phyloP scores from a whole-genome alignment of 2,113 vertebrate species.

The Elgaria multicarinata region DNA sequence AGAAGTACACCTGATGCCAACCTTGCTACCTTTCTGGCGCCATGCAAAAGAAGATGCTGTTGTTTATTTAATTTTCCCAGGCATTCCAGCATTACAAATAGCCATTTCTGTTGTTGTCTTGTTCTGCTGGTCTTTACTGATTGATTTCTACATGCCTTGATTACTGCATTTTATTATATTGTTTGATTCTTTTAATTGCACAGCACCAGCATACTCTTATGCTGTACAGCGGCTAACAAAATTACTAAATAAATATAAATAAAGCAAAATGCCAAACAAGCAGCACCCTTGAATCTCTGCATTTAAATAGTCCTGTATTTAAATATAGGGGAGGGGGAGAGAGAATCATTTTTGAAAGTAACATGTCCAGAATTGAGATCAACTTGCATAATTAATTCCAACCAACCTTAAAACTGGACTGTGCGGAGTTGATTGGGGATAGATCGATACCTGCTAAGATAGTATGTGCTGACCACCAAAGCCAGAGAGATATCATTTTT shows the following conservation, averaged over 20 bases:
- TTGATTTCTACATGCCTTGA: neutral
- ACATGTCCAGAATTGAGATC: neutral
- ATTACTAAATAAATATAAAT: neutral
- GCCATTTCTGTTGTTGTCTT: no score
- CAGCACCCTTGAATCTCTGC: neutral
- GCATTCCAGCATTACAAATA: neutral
- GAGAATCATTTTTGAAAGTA: neutral
- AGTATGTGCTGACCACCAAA: neutral
- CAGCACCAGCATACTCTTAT: neutral
- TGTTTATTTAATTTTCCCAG: no score
- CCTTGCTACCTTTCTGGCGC: no score
- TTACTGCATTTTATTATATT: neutral
- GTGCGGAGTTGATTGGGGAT: neutral
- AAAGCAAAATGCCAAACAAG: neutral
- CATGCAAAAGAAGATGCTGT: no score
- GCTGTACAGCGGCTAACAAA: neutral
- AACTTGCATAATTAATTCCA: neutral
- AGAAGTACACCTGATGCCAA: no score
- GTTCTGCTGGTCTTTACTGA: neutral
- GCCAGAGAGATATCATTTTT: neutral
- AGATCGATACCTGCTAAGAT: neutral
- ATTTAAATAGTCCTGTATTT: neutral
- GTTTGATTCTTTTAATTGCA: neutral
- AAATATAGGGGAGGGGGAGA: neutral
- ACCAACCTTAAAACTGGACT: neutral